Evolutionary conservation across 2,113 vertebrate species (phyloP), one percentile per base, ranked within the genome.

Genomic region (Struthidea cinerea): DNA sequence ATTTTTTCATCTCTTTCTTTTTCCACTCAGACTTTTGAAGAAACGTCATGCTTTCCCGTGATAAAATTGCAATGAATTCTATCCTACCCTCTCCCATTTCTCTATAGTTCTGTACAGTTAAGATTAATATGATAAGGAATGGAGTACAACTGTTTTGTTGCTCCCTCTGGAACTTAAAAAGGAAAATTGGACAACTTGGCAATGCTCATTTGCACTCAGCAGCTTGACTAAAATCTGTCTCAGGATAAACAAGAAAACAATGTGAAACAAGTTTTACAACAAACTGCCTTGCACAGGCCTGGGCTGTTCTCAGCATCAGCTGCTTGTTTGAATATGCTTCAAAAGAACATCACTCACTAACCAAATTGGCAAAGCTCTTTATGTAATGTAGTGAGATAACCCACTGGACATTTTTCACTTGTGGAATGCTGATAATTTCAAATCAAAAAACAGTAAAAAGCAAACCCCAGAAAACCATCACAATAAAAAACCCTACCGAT

Each of bases 191-290:
- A 95, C 84, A 88, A 96, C 83, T 88, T 82, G 57, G 65, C 44
- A 87, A 94, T 97, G 76, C 79, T 96, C 89, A 93, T 90, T 95
- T 94, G 56, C 80, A 81, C 68, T 93, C 92, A 93, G 92, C 74
- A 96, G 96, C 84, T 95, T 96, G 93, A 95, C 94, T 97, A 95
- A 97, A 97, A 94, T 80, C 80, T 68, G 7, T 82, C 78, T 94
- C 47, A 41, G 71, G 80, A 67, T 75, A 84, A 94, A 93, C 22
- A 86, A 52, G 74, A 94, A 95, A 93, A 94, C 44, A 76, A 80
- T 32, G 24, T 64, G 71, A 67, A 87, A 67, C n/a, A 63, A 95
- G 23, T 42, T 42, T 64, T 63, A 78, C 56, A 85, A 78, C 8
- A 5, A 47, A 75, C 35, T 71, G 35, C 52, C 74, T 89, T 87